phyloP scores from a whole-genome alignment of 2,113 vertebrate species.

The Pygathrix nemaeus region DNA sequence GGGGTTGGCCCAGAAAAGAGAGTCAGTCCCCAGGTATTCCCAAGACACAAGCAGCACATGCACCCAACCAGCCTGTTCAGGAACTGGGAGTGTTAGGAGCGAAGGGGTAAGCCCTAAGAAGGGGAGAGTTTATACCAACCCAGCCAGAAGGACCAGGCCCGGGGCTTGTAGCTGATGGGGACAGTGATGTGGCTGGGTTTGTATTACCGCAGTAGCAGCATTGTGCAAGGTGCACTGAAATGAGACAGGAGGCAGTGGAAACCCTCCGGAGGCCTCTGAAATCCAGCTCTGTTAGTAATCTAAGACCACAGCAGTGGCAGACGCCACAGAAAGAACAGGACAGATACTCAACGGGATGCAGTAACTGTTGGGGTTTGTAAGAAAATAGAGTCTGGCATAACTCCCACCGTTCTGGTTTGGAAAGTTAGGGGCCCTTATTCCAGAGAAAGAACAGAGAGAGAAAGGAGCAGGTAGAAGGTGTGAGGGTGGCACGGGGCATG shows the following conservation, averaged over 20 bases:
- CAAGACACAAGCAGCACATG: not conserved
- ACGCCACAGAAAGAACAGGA: not conserved
- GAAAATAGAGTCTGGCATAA: not conserved
- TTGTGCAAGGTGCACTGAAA: not conserved
- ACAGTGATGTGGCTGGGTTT: not conserved
- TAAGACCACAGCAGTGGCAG: not conserved
- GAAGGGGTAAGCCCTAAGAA: not conserved
- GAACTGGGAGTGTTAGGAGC: not conserved
- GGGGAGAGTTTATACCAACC: not conserved
- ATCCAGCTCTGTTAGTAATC: not conserved
- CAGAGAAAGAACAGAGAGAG: not conserved
- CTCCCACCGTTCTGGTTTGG: not conserved
- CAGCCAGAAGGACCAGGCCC: not conserved
- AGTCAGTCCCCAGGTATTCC: not conserved
- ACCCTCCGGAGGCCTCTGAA: not conserved
- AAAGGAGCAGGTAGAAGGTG: no score
- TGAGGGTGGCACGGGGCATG: not conserved
- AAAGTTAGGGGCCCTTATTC: not conserved
- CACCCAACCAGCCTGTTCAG: not conserved
- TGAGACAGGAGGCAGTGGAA: not conserved
- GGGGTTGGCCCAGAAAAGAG: not conserved
- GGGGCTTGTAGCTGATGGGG: not conserved
- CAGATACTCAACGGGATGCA: not conserved
- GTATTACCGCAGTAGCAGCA: not conserved
- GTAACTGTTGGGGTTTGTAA: not conserved